phyloP scores from a whole-genome alignment of 2,888 invertebrate species.

The Caenorhabditis angaria region DNA sequence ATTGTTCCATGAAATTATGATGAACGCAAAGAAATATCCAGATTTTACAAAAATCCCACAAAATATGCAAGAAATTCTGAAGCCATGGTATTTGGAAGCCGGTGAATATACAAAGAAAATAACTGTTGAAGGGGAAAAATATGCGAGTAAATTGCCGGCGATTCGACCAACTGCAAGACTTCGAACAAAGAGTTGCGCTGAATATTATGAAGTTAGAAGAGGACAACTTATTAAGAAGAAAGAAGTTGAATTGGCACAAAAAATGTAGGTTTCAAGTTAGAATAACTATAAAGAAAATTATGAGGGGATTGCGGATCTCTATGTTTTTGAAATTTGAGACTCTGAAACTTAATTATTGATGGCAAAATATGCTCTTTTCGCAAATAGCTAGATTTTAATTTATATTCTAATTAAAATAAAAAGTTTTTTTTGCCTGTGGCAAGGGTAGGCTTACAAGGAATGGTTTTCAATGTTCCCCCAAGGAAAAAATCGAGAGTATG shows the following conservation, averaged over 20 bases:
- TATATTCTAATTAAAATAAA: no score
- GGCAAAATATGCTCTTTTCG: no score
- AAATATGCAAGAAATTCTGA: slow-evolving; percentile 27
- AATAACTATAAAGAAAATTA: no score
- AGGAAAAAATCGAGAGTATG: no score
- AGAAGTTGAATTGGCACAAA: slow-evolving; percentile 13
- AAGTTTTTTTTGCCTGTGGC: no score
- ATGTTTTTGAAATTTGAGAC: no score
- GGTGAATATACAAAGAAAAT: slow-evolving; percentile 54
- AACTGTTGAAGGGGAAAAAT: slow-evolving; percentile 53
- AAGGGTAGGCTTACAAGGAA: no score
- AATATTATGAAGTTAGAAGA: slow-evolving; percentile 51
- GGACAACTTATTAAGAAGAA: slow-evolving; percentile 30
- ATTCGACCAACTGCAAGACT: slow-evolving; percentile 59
- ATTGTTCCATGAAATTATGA: slow-evolving; percentile 53
- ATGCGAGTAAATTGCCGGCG: slow-evolving; percentile 56
- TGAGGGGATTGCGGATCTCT: no score
- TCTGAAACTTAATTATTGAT: no score
- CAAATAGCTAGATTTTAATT: no score
- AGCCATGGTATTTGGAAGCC: slow-evolving; percentile 47
- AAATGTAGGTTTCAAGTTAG: slow-evolving; percentile 1
- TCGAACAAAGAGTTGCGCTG: slow-evolving; percentile 62
- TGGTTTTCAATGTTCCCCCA: no score
- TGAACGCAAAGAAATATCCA: slow-evolving; percentile 37
- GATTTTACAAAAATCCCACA: slow-evolving; percentile 37